phyloP scores from a whole-genome alignment of 2,113 vertebrate genomes.

The Muntiacus reevesi region DNA sequence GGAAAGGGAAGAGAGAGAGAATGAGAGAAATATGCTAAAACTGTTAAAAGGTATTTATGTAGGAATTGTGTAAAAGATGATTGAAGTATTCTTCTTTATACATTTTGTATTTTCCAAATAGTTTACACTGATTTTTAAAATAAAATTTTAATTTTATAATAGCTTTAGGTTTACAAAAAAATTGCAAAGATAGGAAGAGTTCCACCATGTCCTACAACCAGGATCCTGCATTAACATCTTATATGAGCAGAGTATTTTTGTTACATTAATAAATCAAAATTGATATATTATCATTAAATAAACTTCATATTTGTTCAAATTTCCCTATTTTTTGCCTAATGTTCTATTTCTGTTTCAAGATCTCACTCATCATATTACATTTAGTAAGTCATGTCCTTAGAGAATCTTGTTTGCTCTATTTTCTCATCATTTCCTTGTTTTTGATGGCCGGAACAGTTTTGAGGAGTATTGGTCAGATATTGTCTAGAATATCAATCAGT shows the following conservation, averaged over 20 bases:
- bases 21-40: neutral
- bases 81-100: neutral
- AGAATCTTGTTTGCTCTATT: neutral
- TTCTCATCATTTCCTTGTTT: neutral
- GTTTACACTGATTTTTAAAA: neutral
- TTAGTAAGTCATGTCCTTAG: neutral
- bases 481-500: neutral
- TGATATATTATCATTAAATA: neutral
- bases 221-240: neutral
- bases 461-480: neutral
- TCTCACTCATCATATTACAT: neutral
- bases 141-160: neutral
- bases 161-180: neutral
- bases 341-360: neutral
- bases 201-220: neutral
- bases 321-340: neutral
- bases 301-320: neutral
- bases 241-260: neutral
- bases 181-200: neutral
- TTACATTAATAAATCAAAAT: neutral
- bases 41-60: neutral
- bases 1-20: neutral
- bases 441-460: neutral
- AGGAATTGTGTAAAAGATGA: neutral
- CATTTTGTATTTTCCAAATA: neutral